Conservation (phyloP, 2,797 vertebrate genomes). For the Pseudotriccus pelzelni region DNA sequence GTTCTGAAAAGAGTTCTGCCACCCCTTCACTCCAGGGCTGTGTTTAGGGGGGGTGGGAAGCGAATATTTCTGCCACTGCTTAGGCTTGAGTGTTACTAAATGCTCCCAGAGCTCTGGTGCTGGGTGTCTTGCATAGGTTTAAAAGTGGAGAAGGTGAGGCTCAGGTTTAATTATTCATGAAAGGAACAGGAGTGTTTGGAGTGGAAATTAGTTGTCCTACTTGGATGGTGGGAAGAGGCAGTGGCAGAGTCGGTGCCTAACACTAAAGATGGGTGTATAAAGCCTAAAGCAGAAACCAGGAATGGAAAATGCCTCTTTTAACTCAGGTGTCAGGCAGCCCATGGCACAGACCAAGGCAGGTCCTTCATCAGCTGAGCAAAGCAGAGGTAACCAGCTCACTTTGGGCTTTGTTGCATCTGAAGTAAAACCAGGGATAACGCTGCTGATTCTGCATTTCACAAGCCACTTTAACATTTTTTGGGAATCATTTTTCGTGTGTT, state of each 20-base stretch:
- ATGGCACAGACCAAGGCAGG: neutral
- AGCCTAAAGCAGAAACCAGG: neutral
- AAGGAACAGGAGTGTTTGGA: neutral
- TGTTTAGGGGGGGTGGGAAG: neutral
- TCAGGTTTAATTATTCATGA: neutral
- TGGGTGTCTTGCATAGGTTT: neutral
- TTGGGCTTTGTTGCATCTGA: neutral
- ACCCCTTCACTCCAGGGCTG: rapidly evolving
- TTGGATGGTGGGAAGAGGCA: neutral
- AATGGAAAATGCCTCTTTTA: neutral
- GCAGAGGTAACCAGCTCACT: neutral
- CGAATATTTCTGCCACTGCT: neutral
- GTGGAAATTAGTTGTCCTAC: neutral
- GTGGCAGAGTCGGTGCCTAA: neutral
- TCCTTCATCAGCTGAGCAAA: neutral
- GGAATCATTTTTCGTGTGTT: too few relatives aligned
- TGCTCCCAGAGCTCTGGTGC: neutral
- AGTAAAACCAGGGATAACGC: neutral
- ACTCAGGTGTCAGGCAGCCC: neutral
- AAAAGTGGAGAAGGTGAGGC: neutral
- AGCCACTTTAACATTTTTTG: neutral
- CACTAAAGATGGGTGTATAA: neutral
- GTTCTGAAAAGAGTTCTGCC: neutral
- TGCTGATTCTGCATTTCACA: neutral
- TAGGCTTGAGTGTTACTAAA: neutral